phyloP scores from a whole-genome alignment of 2,888 invertebrate genomes.

The Andrena camellia region DNA sequence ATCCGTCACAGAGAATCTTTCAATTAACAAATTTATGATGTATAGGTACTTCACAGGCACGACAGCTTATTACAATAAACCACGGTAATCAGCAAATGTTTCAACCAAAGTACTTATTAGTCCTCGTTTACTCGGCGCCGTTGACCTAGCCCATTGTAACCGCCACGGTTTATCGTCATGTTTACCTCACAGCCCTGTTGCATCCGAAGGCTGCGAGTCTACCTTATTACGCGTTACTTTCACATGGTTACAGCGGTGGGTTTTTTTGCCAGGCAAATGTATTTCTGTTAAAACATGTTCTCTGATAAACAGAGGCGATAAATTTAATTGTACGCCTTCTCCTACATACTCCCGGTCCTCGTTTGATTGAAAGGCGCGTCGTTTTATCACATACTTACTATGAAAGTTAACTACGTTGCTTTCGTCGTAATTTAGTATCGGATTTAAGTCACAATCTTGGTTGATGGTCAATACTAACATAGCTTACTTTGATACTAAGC shows the following conservation, averaged over 20 bases:
- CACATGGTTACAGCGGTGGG: background rate
- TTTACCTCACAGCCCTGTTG: slow-evolving; percentile 7
- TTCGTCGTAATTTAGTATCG: no score
- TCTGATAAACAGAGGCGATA: no score
- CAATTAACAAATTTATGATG: background rate
- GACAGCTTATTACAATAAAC: background rate
- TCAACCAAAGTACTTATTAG: background rate
- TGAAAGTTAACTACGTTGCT: no score
- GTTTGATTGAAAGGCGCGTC: no score
- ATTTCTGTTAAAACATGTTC: no score
- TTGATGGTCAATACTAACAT: no score
- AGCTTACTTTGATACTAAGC: no score
- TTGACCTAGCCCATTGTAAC: slow-evolving; percentile 2
- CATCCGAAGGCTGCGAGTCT: background rate
- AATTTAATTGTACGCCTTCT: no score
- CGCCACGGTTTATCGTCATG: background rate
- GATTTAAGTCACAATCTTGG: no score
- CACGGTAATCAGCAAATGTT: background rate
- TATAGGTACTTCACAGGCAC: background rate
- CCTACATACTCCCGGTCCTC: no score
- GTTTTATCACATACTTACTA: no score
- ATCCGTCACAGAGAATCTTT: background rate
- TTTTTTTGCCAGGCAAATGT: no score
- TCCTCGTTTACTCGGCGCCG: background rate
- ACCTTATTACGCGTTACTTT: background rate